Conservation (phyloP, 2,797 vertebrate species). For the Pempheris klunzingeri region DNA sequence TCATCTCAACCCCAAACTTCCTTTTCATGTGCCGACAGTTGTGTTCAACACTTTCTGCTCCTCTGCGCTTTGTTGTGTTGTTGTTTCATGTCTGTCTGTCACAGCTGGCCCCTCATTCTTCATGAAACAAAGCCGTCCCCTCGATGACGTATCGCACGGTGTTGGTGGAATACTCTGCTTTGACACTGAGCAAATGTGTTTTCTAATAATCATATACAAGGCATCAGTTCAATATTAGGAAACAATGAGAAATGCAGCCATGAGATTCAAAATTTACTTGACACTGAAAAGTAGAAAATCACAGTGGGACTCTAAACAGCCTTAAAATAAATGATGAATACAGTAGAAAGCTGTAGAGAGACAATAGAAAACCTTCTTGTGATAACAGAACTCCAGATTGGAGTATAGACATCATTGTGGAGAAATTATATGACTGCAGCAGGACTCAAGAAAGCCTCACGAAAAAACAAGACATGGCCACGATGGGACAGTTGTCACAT, state of each 20-base stretch:
- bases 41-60: constrained; percentile 6
- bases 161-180: background rate
- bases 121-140: constrained; percentile 18
- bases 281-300: background rate
- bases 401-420: no score
- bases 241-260: background rate
- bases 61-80: constrained; percentile 24
- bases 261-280: background rate
- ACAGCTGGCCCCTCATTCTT: constrained; percentile 33
- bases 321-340: no score
- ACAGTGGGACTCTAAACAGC: background rate
- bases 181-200: background rate
- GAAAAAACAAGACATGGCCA: background rate
- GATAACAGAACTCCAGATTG: background rate
- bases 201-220: background rate
- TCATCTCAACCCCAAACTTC: constrained; percentile 18
- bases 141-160: background rate
- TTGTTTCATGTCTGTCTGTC: constrained; percentile 35
- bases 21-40: constrained; percentile 40
- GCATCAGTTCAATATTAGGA: background rate
- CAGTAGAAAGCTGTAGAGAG: background rate
- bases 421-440: no score
- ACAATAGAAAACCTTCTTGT: background rate
- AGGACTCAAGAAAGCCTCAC: no score
- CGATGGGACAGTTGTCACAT: no score